Base-by-base conservation (phyloP, 2,888 invertebrate genomes). In the Prionchulus punctatus region DNA sequence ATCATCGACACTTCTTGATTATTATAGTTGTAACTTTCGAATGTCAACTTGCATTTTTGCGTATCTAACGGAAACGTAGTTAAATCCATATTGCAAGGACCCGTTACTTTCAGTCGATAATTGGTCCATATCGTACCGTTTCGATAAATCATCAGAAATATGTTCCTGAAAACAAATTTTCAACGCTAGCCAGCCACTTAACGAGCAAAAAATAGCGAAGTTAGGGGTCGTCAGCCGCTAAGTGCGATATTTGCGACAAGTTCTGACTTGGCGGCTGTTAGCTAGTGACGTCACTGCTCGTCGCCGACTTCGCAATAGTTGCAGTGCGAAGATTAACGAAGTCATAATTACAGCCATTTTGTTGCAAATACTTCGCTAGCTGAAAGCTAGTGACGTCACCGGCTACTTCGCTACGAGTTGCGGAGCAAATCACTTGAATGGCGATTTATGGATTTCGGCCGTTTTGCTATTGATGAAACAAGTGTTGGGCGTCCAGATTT, bases 21-120 rank as follows among this genome's bases (percentile, higher is more conserved):
- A 59, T 70, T 70, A 60, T 70, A 70, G 59, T 68, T 70, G 63
- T 64, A 70, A 43, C 64, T 64, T 56, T 67, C 68, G 51, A 70
- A 67, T 4, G 67, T 69, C 51, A 70, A 60, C 25, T 59, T 56
- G 58, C 68, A 70, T 58, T 65, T 62, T 36, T 68, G 67, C 15
- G 55, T 53, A 36, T 61, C 61, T 55, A 61, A 56, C 1, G 58
- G 55, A 21, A 53, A 60, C 7, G 51, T 62, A 21, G 65, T 65
- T 3, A 69, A 58, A 60, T 69, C 66, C 62, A 69, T 64, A 30
- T 58, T 50, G 58, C 70, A 70, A 1, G 70, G 70, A 0, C 70
- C 70, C 12, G 45, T 45, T 23, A 45, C 27, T 49, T 57, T 57
- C 2, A 57, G 30, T 2, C 56, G 18, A 27, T 56, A 51, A 56